A percentile compares a stretch with the other conserved stretches of the same genome.
Evolutionary conservation across 2,888 invertebrate genomes (phyloP).

Genomic region (Drosophila stalkeri): DNA sequence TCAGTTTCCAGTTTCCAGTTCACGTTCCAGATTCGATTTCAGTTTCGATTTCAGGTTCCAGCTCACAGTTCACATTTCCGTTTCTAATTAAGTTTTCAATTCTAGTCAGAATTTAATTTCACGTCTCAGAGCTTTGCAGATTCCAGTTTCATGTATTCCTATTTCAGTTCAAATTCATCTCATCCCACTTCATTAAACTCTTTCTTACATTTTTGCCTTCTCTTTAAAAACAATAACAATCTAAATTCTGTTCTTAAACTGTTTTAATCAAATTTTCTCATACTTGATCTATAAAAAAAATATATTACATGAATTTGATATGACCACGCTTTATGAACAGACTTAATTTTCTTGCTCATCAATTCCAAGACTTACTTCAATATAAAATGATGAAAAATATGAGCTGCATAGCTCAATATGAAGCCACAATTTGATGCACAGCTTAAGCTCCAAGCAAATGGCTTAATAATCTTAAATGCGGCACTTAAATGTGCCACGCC

Average conservation of each 20-base stretch:
- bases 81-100: too few relatives aligned
- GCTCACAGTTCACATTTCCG: too few relatives aligned
- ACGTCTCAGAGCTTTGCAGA: too few relatives aligned
- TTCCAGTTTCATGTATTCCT: too few relatives aligned
- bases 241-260: background rate
- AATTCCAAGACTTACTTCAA: background rate
- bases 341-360: background rate
- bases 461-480: conserved; percentile 46
- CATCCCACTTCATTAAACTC: too few relatives aligned
- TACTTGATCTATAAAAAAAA: background rate
- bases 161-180: too few relatives aligned
- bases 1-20: too few relatives aligned
- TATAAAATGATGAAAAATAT: conserved; percentile 16
- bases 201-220: too few relatives aligned
- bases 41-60: background rate
- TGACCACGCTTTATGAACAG: background rate
- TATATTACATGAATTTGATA: background rate
- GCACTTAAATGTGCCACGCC: conserved; percentile 49
- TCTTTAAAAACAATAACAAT: too few relatives aligned
- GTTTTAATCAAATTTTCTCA: background rate
- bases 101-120: too few relatives aligned
- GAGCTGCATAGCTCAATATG: conserved; percentile 15
- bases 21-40: too few relatives aligned
- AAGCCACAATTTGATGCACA: conserved; percentile 14
- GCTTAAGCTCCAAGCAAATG: conserved; percentile 25